Percentiles rank a stretch among this genome's conserved stretches.
Conservation (phyloP, 37 sponge, comb jelly and placozoan species). For the Dysidea cf. avara region DNA sequence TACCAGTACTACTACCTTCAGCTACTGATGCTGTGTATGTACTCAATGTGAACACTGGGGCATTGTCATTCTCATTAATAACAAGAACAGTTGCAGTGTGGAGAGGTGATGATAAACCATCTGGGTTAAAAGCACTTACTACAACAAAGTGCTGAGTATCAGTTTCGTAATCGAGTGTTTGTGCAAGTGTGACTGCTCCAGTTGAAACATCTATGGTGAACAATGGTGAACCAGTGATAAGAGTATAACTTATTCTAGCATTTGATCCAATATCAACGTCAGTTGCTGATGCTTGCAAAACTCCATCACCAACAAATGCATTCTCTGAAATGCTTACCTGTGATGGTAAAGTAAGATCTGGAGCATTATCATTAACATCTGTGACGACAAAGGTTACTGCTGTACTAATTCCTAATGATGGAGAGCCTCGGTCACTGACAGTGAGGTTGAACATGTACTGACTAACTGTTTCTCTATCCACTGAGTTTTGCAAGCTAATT, state of each 20-base stretch:
- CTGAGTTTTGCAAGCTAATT: not conserved
- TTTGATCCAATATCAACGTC: constrained; percentile 73
- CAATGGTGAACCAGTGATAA: constrained; percentile 10
- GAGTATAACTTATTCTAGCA: constrained; percentile 41
- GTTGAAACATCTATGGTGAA: too few species aligned
- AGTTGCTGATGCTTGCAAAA: constrained; percentile 22
- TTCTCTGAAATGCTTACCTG: constrained; percentile 29
- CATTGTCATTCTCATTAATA: constrained; percentile 42
- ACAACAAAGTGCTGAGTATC: too few species aligned
- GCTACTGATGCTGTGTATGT: constrained; percentile 2
- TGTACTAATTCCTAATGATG: constrained; percentile 25
- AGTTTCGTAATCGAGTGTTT: too few species aligned
- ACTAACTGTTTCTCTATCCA: constrained; percentile 8
- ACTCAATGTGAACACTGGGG: constrained; percentile 15
- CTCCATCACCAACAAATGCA: not conserved
- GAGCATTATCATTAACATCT: constrained; percentile 72
- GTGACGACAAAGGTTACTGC: constrained; percentile 18
- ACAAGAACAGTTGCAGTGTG: not conserved
- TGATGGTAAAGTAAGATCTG: constrained; percentile 36
- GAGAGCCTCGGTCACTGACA: constrained; percentile 36
- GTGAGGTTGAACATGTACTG: constrained; percentile 30
- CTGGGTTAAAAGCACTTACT: too few species aligned
- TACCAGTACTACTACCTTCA: constrained; percentile 4
- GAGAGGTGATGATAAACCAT: too few species aligned
- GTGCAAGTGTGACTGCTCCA: too few species aligned